A percentile compares a stretch with the other conserved stretches of the same genome.
phyloP scores from a whole-genome alignment of 2,888 invertebrate species.

The Agriopis aurantiaria region DNA sequence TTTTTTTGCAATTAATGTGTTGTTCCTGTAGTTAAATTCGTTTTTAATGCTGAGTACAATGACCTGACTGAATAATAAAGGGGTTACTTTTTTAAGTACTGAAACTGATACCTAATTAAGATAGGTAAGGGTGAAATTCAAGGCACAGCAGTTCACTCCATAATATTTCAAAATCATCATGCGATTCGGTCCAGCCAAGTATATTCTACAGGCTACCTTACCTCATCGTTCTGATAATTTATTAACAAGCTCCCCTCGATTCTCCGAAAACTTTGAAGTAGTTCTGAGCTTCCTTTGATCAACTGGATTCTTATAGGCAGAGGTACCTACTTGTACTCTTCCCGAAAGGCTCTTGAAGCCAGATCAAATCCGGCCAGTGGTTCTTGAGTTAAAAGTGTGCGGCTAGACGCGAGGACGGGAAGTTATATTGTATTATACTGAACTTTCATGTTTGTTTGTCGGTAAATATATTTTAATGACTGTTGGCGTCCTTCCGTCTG shows the following conservation, averaged over 20 bases:
- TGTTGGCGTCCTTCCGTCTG: neutral
- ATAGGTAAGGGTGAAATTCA: neutral
- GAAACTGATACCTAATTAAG: too few species aligned
- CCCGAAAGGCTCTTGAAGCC: constrained; percentile 17
- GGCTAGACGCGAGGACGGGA: constrained; percentile 2
- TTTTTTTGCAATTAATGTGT: too few species aligned
- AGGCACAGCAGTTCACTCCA: neutral
- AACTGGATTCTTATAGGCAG: constrained; percentile 9
- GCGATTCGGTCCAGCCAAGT: neutral
- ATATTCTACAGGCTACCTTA: neutral
- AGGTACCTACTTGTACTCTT: constrained; percentile 7
- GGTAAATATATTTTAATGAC: neutral
- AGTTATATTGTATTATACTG: constrained; percentile 2
- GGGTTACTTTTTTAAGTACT: too few species aligned
- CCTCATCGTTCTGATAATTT: constrained; percentile 8
- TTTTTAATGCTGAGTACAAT: too few species aligned
- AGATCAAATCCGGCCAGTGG: constrained; percentile 14
- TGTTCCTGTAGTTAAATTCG: too few species aligned
- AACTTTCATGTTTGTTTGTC: neutral
- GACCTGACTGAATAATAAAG: too few species aligned
- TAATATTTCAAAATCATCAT: neutral
- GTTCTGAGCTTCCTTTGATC: constrained; percentile 20
- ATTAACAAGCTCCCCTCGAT: constrained; percentile 34
- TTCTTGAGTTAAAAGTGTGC: constrained; percentile 13
- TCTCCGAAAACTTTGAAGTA: constrained; percentile 48